Evolutionary conservation across 2,888 invertebrate genomes (phyloP), one percentile per base, ranked within the genome.

Genomic region (Steinernema hermaphroditum): DNA sequence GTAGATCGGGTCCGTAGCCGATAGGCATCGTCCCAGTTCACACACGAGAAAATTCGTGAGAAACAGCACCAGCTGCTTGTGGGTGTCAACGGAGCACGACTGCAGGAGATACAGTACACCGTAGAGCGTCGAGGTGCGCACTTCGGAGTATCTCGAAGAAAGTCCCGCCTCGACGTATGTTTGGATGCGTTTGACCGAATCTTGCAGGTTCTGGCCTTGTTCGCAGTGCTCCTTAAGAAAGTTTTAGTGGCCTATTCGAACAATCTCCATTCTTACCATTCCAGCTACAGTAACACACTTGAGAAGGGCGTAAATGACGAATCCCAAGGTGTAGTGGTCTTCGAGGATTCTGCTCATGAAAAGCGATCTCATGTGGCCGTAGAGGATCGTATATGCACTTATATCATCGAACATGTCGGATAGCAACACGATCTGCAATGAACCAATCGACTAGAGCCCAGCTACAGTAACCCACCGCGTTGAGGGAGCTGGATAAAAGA

Each of bases 371-470:
- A 82, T 75, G 12, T 81, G 75, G 0, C 68, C 68, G 54, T 80
- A 82, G 0, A 82, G 76, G n/a, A 78, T 75, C 8, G 74, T 74
- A 74, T 83, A 85, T 1, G 78, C 76, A 0, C 76, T 68, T 1
- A 74, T 57, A 54, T 85, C 85, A 70, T 84, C 80, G 72, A 85
- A 83, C 27, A 85, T 76, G 72, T 85, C 85, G 0, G 84, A 85
- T 0, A 82, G 74, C 46, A 79, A 72, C 22, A 74, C 73, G 57
- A 80, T 72, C 77, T 76, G 68, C 43, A 43, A 41, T 19, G 29
- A 32, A 0, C 22, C 32, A n/a, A n/a, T n/a, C n/a, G n/a, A n/a
- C n/a, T n/a, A n/a, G n/a, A n/a, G n/a, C n/a, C n/a, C n/a, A n/a
- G n/a, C n/a, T n/a, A n/a, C 27, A 14, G 16, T n/a, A 8, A 37